These are phyloP conservation scores for Cyrtonyx montezumae DNA, from an alignment of 2,113 vertebrate genomes.

Conservation along the genomic window DNA sequence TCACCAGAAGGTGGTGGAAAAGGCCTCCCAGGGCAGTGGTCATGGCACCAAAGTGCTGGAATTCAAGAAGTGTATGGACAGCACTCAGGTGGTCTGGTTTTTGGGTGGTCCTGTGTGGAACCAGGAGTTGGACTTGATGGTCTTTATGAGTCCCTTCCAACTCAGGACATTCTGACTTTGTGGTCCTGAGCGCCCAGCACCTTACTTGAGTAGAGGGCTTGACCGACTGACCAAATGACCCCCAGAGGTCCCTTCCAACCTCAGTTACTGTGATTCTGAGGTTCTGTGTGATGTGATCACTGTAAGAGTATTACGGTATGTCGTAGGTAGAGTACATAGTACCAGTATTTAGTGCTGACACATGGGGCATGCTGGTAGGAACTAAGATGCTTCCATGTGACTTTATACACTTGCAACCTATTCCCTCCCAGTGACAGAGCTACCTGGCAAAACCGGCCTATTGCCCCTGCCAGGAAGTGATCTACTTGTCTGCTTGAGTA, in stretches of 20 bases:
- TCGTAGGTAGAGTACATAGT: background rate
- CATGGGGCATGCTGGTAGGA: background rate
- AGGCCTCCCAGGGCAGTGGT: no score
- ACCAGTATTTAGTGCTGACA: background rate
- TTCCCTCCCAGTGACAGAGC: background rate
- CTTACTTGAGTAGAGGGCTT: background rate
- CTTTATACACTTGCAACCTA: background rate
- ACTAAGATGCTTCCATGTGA: background rate
- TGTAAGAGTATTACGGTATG: background rate
- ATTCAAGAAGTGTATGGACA: no score
- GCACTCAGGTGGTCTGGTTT: no score
- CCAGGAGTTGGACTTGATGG: background rate
- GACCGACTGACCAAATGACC: background rate
- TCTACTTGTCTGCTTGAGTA: background rate
- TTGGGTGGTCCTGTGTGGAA: no score
- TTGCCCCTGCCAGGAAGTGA: background rate
- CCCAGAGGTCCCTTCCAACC: background rate
- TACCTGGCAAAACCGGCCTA: no score
- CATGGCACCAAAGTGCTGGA: no score
- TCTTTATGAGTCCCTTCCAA: background rate
- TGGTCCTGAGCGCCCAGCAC: background rate
- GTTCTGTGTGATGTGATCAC: background rate
- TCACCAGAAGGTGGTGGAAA: no score
- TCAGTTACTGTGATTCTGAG: background rate
- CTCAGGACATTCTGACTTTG: background rate